Base-by-base conservation (phyloP, 2,888 invertebrate genomes). In the Pseudococcus viburni region DNA sequence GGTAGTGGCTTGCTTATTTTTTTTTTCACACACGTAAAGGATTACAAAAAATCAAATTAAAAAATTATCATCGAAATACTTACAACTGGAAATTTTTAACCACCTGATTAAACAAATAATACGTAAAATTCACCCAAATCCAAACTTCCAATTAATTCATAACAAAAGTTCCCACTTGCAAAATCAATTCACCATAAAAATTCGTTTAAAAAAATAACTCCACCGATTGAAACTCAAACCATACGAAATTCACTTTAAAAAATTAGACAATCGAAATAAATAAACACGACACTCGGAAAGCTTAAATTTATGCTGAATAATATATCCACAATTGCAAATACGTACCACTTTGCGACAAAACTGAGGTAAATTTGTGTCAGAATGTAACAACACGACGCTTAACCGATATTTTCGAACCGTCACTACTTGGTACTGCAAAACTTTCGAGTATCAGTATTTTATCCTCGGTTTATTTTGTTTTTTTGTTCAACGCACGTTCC, bases 391-490 rank as follows among this genome's bases (percentile, higher is more conserved):
- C 73, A 73, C 26, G 33, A 33, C 33, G 73, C 73, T 73, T 73
- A 73, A 73, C 73, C 73, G 73, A 73, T 73, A 73, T 73, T 73
- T 59, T 73, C 22, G 73, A 73, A 73, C 73, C 73, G 73, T 73
- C 73, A 33, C 73, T 73, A 33, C 73, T 73, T 73, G 73, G 73
- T 73, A 73, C 73, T 73, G 73, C 73, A 73, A 73, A 73, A 73
- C 73, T 73, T 73, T 73, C 73, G 73, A 26, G 73, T 73, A 73
- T 73, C 73, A 17, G 73, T 73, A 33, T 73, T 73, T 73, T 33
- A 33, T 73, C 73, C 15, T 33, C 73, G 33, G 17, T 73, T 33
- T 73, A 73, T 73, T 73, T 73, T 73, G 73, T 73, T 26, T 73
- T n/a, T 73, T 33, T 33, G 73, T 73, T 33, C 12, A 33, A 73